Evolutionary conservation across 92 coral and sea anemone species (phyloP).

Genomic region (Palythoa grandis): DNA sequence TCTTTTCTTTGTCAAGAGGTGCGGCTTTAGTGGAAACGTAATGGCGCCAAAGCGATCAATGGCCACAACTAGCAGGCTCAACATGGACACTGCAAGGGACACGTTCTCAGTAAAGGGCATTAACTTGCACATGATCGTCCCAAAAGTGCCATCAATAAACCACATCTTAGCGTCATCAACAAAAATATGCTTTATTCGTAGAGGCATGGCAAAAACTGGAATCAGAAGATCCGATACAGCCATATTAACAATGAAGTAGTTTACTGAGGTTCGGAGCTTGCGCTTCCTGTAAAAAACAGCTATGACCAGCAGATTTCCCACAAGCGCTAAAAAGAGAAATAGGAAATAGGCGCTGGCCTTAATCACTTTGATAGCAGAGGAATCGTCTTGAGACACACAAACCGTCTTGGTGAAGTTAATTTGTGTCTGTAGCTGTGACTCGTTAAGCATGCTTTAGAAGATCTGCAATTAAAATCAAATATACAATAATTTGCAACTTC

Average conservation of each 20-base stretch:
- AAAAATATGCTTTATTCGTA: constrained; percentile 6
- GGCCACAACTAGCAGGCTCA: constrained; percentile 13
- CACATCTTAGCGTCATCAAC: not conserved
- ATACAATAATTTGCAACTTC: too few species aligned
- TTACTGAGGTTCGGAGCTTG: constrained; percentile 12
- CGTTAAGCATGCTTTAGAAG: constrained; percentile 5
- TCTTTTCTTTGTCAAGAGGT: constrained; percentile 11
- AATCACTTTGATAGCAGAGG: not conserved
- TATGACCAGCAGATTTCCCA: constrained; percentile 19
- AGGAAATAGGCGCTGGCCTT: constrained; percentile 11
- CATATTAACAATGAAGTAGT: constrained; percentile 35
- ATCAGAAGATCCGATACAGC: constrained; percentile 12
- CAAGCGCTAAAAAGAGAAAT: not conserved
- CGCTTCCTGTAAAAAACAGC: constrained; percentile 32
- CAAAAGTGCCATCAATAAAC: constrained; percentile 22
- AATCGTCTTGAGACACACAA: not conserved
- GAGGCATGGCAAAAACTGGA: constrained; percentile 24
- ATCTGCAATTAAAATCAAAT: not conserved
- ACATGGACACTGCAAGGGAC: constrained; percentile 23
- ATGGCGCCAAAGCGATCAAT: constrained; percentile 26
- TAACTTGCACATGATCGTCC: constrained; percentile 17
- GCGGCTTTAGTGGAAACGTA: not conserved
- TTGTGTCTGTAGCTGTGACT: not conserved
- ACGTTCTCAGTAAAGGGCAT: constrained; percentile 30
- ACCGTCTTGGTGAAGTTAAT: not conserved